Percentiles rank a stretch among this genome's conserved stretches.
phyloP scores from a whole-genome alignment of 2,113 vertebrate genomes.

The Lepisosteus oculatus region DNA sequence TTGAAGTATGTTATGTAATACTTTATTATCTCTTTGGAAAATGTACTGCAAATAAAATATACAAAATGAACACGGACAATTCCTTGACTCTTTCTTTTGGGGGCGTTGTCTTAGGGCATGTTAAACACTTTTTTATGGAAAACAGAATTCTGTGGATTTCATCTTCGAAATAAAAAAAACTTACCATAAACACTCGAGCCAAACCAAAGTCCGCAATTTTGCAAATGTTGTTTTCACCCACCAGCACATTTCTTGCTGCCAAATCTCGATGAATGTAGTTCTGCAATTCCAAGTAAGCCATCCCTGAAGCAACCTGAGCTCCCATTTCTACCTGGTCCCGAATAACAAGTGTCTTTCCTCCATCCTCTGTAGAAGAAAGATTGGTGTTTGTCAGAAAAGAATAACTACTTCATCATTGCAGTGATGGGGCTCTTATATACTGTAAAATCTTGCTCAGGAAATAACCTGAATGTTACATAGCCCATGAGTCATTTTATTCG shows the following conservation, averaged over 20 bases:
- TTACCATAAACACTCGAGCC: constrained; percentile 88
- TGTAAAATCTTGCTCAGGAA: too few species aligned
- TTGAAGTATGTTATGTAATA: too few species aligned
- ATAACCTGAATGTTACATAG: too few species aligned
- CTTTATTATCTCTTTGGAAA: too few species aligned
- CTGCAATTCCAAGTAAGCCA: constrained; percentile 90
- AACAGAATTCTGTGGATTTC: too few species aligned
- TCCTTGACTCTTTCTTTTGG: too few species aligned
- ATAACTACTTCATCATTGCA: not conserved
- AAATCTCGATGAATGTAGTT: constrained; percentile 96
- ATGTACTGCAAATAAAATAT: too few species aligned
- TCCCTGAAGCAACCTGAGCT: constrained; percentile 87
- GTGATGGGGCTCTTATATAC: too few species aligned
- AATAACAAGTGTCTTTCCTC: constrained; percentile 38
- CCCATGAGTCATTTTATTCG: too few species aligned
- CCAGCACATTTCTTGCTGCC: constrained; percentile 92
- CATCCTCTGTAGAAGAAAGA: constrained; percentile 47
- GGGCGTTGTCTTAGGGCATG: too few species aligned
- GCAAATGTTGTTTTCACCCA: constrained; percentile 88
- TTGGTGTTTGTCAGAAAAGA: not conserved
- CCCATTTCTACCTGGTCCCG: constrained; percentile 84
- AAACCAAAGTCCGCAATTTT: constrained; percentile 97
- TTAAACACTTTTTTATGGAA: too few species aligned
- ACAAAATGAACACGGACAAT: too few species aligned
- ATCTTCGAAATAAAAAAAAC: constrained; percentile 11